These are phyloP conservation scores for Elymnias hypermnestra DNA, from an alignment of 1,140 invertebrate genomes.

Conservation along the genomic window DNA sequence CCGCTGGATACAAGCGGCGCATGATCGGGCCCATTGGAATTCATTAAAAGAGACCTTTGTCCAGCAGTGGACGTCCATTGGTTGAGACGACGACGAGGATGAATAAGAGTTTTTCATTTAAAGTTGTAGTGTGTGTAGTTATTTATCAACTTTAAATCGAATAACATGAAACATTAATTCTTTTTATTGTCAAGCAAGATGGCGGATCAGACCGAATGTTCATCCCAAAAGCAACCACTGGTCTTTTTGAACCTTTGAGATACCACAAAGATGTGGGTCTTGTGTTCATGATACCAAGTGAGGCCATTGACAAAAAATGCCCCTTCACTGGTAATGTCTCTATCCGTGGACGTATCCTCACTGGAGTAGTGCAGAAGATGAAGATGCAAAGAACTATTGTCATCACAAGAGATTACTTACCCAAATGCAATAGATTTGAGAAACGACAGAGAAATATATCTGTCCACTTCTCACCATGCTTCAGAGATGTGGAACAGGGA, in stretches of 20 bases:
- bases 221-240: constrained; percentile 98
- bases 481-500: constrained; percentile 97
- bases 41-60: too few species aligned
- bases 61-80: too few species aligned
- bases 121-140: too few species aligned
- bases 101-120: too few species aligned
- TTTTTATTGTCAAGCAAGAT: constrained; percentile 73
- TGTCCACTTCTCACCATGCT: constrained; percentile 98
- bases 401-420: constrained; percentile 97
- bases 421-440: constrained; percentile 99
- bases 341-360: constrained; percentile 97
- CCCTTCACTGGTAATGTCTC: constrained; percentile 99
- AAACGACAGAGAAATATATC: constrained; percentile 99
- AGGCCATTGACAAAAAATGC: constrained; percentile 99
- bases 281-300: constrained; percentile 98
- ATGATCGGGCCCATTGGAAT: too few species aligned
- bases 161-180: too few species aligned
- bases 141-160: too few species aligned
- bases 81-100: too few species aligned
- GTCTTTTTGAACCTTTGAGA: constrained; percentile 95
- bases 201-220: constrained; percentile 78
- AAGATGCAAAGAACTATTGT: constrained; percentile 99
- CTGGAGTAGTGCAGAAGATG: constrained; percentile 97
- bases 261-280: constrained; percentile 96
- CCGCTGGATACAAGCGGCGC: too few species aligned